Evolutionary conservation across 2,797 vertebrate species (phyloP).

Genomic region (Acipenser transmontanus): DNA sequence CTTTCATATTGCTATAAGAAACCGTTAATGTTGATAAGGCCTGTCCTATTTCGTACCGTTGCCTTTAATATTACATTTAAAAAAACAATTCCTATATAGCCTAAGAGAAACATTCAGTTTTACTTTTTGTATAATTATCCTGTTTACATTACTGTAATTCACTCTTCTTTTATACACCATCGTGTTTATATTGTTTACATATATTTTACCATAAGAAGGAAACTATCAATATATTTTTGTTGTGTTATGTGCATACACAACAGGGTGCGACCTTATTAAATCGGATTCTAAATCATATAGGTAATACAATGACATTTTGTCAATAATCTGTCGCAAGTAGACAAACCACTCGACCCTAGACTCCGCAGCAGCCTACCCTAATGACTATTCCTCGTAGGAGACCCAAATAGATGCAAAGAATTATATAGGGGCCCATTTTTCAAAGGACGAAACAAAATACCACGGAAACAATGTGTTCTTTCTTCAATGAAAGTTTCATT

Average conservation of each 20-base stretch:
- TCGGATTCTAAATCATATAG: background rate
- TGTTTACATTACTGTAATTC: background rate
- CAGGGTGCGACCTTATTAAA: slow-evolving; percentile 10
- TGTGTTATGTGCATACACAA: background rate
- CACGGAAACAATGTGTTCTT: slow-evolving; percentile 55
- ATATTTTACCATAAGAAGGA: slow-evolving; percentile 9
- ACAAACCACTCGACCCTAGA: slow-evolving; percentile 4
- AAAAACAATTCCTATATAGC: background rate
- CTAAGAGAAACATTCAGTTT: background rate
- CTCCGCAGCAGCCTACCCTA: background rate
- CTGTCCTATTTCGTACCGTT: slow-evolving; percentile 11
- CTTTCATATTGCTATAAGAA: slow-evolving; percentile 7
- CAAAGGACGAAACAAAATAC: slow-evolving; percentile 40
- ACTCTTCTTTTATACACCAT: background rate
- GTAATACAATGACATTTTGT: slow-evolving; percentile 17
- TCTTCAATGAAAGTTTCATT: slow-evolving; percentile 36
- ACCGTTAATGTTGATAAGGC: slow-evolving; percentile 1
- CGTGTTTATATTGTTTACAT: no score
- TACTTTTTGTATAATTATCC: background rate
- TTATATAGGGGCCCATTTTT: no score
- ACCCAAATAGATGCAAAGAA: no score
- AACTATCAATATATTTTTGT: background rate
- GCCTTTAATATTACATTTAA: slow-evolving; percentile 1
- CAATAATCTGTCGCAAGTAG: slow-evolving; percentile 15
- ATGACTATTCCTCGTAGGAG: no score